Percentiles rank a stretch among this genome's conserved stretches.
Evolutionary conservation across 2,797 vertebrate species (phyloP).

Genomic region (Poecilia gillii): DNA sequence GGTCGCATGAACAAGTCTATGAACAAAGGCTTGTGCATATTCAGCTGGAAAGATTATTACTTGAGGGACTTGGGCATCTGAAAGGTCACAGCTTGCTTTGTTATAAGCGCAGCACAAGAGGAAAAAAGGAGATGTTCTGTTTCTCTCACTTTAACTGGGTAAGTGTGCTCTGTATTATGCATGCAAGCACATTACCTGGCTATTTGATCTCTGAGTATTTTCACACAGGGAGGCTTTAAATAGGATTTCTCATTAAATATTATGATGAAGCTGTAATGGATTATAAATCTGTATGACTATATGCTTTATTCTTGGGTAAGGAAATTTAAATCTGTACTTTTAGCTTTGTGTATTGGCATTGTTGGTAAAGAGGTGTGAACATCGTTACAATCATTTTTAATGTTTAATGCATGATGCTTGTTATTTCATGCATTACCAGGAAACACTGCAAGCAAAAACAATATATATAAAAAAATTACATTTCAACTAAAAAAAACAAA

Average conservation of each 20-base stretch:
- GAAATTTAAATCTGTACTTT: constrained; percentile 13
- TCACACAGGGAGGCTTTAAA: not conserved
- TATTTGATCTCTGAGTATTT: constrained; percentile 5
- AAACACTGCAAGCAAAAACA: not conserved
- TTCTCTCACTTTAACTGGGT: constrained; percentile 1
- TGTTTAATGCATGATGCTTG: not conserved
- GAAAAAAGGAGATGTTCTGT: not conserved
- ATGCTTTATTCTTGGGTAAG: constrained; percentile 6
- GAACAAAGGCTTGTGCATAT: constrained; percentile 24
- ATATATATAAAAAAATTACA: not conserved
- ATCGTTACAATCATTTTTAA: not conserved
- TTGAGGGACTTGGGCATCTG: constrained; percentile 25
- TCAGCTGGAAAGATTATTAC: constrained; percentile 33
- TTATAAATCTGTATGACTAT: constrained; percentile 12
- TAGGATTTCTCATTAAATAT: not conserved
- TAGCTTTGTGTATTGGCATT: not conserved
- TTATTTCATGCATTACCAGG: not conserved
- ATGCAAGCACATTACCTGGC: constrained; percentile 13
- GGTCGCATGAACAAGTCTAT: constrained; percentile 64
- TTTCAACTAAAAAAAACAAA: no score
- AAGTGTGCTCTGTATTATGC: constrained; percentile 5
- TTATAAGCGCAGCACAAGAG: constrained; percentile 20
- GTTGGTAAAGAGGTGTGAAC: not conserved
- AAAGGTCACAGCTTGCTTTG: constrained; percentile 11
- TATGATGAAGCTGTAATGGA: constrained; percentile 11